phyloP scores from a whole-genome alignment of 2,888 invertebrate species.

The Nephrotoma guestfalica region DNA sequence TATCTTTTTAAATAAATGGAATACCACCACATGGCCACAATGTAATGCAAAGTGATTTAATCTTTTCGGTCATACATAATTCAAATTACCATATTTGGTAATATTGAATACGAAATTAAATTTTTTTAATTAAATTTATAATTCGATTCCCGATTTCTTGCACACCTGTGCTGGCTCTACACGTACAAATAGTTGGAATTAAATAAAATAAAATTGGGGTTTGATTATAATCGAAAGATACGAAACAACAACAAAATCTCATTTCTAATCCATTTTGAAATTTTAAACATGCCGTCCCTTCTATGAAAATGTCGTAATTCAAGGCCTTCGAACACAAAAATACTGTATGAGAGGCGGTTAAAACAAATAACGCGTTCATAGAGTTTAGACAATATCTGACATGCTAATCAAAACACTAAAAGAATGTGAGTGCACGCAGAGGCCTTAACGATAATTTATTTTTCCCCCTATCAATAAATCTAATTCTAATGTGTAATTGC shows the following conservation, averaged over 20 bases:
- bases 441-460: not conserved
- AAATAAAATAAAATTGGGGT: not conserved
- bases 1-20: no score
- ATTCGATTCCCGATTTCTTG: not conserved
- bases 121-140: not conserved
- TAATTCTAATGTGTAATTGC: not conserved
- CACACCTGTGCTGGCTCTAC: not conserved
- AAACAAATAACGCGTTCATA: not conserved
- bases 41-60: not conserved
- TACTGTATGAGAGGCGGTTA: not conserved
- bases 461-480: not conserved
- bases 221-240: not conserved
- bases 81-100: not conserved
- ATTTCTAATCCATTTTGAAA: not conserved
- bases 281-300: not conserved
- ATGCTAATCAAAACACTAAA: not conserved
- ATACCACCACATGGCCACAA: no score
- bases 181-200: not conserved
- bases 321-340: not conserved
- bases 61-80: not conserved
- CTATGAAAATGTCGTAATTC: not conserved
- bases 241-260: not conserved
- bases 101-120: not conserved
- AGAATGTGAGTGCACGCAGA: not conserved
- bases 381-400: not conserved